Evolutionary conservation across 2,888 invertebrate species (phyloP), one percentile per base, ranked within the genome.

Genomic region (Lasioglossum pauxillum): DNA sequence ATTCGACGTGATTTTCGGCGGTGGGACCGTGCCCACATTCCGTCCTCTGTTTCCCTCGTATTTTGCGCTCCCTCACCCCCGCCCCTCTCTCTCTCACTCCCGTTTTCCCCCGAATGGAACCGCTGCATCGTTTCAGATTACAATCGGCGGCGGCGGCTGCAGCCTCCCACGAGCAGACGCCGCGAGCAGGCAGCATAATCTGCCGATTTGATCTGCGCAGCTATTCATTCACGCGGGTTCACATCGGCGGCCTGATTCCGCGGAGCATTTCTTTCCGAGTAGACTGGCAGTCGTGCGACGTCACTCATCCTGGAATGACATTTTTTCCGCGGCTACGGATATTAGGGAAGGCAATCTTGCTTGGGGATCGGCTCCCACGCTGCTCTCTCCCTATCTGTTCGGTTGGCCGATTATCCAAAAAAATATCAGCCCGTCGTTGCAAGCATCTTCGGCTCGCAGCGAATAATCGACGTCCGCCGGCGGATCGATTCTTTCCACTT

Each of bases 41-140:
- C 41, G 60, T 69, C 44, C 53, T 49, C 64, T 44, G 44, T 27
- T 41, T n/a, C 74, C 38, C 46, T 49, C 44, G 23, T 23, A 38
- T 38, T 38, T 78, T 60, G 44, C 53, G 38, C 31, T 44, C 14
- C 44, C 44, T 44, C 44, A 4, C 4, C 14, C 14, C 44, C 12
- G 4, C n/a, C 27, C 64, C 5, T 31, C 64, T 31, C 27, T 31
- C 60, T 12, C 10, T 60, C 27, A 1, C 14, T 27, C 31, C 64
- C 57, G n/a, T 60, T 35, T 8, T 2, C 31, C 10, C 64, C 27
- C 16, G 7, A 31, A 67, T 19, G 53, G 53, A 64, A 44, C 49
- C 35, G 76, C 35, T 31, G 71, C 83, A 46, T 76, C 86, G 86
- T 86, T 79, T 67, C 80, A 77, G 83, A 87, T 87, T 79, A 76